These are phyloP conservation scores for Tragelaphus buxtoni DNA, from an alignment of 2,113 vertebrate genomes.

Conservation along the genomic window DNA sequence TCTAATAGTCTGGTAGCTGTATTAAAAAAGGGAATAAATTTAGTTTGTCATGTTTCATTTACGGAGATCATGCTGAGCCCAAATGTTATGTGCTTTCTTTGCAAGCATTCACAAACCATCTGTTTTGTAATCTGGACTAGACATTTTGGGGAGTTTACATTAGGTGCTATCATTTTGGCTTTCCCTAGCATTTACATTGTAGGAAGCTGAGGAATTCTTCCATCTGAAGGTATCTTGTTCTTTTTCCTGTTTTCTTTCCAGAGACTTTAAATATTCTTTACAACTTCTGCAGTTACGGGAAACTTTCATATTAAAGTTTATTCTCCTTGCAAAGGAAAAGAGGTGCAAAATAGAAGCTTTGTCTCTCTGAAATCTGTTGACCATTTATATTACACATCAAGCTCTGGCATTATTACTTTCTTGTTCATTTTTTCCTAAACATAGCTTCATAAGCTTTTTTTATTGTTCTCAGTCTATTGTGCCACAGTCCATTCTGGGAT, in stretches of 20 bases:
- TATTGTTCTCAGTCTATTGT: background rate
- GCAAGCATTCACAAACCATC: constrained; percentile 26
- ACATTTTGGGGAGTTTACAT: constrained; percentile 8
- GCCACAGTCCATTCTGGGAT: background rate
- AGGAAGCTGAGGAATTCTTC: background rate
- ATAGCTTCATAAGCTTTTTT: background rate
- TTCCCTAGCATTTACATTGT: constrained; percentile 28
- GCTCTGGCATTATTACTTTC: background rate
- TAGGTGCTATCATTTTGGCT: background rate
- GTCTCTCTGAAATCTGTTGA: background rate
- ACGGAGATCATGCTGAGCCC: constrained; percentile 26
- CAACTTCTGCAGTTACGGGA: background rate
- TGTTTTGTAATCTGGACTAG: constrained; percentile 34
- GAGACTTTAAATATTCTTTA: background rate
- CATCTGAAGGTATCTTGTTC: background rate
- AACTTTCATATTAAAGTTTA: background rate
- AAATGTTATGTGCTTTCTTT: constrained; percentile 17
- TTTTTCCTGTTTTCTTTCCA: background rate
- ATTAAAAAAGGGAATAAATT: constrained; percentile 44
- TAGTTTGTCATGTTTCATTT: constrained; percentile 52
- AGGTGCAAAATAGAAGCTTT: background rate
- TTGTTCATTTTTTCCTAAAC: background rate
- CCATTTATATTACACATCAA: background rate
- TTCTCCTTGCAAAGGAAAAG: background rate
- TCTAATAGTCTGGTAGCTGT: constrained; percentile 1